phyloP scores from a whole-genome alignment of 2,888 invertebrate genomes.

The Acanthoscelides obtectus region DNA sequence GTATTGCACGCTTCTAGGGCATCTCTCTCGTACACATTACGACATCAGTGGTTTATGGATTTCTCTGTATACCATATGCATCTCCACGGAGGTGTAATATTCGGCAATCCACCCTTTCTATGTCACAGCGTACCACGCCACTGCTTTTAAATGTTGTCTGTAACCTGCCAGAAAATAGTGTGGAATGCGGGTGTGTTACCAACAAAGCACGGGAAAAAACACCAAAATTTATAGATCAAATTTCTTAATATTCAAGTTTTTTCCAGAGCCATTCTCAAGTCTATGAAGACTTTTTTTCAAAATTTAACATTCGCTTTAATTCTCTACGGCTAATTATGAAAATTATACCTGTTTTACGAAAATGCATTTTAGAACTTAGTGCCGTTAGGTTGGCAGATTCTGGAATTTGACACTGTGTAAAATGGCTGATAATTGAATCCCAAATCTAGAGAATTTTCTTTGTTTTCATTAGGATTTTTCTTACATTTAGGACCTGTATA shows the following conservation, averaged over 20 bases:
- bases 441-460: conserved; percentile 47
- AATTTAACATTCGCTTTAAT: background rate
- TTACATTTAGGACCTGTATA: conserved; percentile 35
- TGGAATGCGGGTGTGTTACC: background rate
- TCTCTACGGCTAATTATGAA: background rate
- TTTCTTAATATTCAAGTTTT: background rate
- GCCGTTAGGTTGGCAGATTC: conserved; percentile 38
- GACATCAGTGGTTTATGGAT: too few species aligned
- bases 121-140: too few species aligned
- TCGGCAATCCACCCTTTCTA: too few species aligned
- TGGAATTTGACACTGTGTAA: conserved; percentile 49
- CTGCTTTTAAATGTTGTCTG: conserved; percentile 27
- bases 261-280: background rate
- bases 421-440: conserved; percentile 44
- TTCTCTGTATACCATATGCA: too few species aligned
- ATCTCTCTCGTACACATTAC: too few species aligned
- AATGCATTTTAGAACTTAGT: background rate
- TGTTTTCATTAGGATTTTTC: conserved; percentile 47
- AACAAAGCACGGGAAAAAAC: background rate
- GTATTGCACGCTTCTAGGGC: too few species aligned
- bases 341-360: background rate
- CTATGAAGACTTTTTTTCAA: background rate
- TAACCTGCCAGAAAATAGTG: background rate
- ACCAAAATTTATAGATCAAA: background rate
- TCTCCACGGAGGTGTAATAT: too few species aligned